These are phyloP conservation scores for Laothoe populi DNA, from an alignment of 2,888 invertebrate species.

Conservation along the genomic window DNA sequence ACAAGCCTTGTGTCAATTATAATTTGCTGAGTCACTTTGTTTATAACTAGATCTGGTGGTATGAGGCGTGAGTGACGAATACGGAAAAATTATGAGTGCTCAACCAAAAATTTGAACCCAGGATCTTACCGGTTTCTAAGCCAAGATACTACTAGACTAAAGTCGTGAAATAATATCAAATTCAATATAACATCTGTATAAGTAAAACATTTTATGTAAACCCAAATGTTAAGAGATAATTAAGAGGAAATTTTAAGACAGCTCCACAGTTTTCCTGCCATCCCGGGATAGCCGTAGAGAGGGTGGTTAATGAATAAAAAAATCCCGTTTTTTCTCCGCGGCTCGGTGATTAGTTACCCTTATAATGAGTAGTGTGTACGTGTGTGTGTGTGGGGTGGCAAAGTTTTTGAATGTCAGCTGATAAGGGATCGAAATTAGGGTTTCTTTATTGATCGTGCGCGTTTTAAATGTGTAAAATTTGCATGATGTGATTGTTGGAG, in stretches of 20 bases:
- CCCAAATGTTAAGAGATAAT: neutral
- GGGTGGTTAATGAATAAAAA: slow-evolving; percentile 85
- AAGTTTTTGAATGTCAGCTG: slow-evolving; percentile 70
- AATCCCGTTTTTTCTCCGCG: slow-evolving; percentile 78
- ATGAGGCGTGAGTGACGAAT: too few species aligned
- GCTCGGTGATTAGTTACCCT: slow-evolving; percentile 84
- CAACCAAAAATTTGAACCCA: too few species aligned
- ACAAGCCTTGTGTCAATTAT: too few species aligned
- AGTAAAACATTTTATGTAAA: too few species aligned
- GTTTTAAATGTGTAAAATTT: slow-evolving; percentile 34
- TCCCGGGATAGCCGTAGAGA: slow-evolving; percentile 72
- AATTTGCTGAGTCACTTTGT: too few species aligned
- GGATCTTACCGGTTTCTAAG: too few species aligned
- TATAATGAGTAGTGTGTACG: slow-evolving; percentile 77
- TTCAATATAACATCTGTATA: too few species aligned
- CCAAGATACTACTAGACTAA: too few species aligned
- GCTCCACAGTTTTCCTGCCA: slow-evolving; percentile 49
- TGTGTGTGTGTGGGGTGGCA: slow-evolving; percentile 58
- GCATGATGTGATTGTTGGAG: slow-evolving; percentile 19
- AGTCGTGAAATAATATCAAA: too few species aligned
- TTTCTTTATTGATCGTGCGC: slow-evolving; percentile 62
- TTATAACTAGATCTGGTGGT: too few species aligned
- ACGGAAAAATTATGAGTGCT: too few species aligned
- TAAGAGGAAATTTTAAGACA: neutral
- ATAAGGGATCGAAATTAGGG: slow-evolving; percentile 73